These are phyloP conservation scores for Diaperis boleti DNA, from an alignment of 2,888 invertebrate species.

Conservation along the genomic window DNA sequence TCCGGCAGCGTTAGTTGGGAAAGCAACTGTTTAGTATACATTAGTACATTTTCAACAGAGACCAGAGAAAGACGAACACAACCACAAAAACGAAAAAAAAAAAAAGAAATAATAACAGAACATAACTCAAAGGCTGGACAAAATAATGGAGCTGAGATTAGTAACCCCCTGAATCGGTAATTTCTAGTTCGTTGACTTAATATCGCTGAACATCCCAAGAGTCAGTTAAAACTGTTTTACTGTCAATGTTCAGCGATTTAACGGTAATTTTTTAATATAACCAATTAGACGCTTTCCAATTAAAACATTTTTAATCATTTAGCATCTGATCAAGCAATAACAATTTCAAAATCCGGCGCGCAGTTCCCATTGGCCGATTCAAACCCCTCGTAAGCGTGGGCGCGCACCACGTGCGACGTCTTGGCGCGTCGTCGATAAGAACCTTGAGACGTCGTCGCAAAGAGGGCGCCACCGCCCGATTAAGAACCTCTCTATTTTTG, in stretches of 20 bases:
- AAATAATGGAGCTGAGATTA: no score
- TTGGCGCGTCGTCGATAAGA: conserved; percentile 43
- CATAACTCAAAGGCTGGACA: no score
- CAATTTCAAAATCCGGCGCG: conserved; percentile 1
- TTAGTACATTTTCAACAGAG: conserved; percentile 52
- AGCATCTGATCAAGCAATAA: no score
- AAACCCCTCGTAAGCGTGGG: conserved; percentile 1
- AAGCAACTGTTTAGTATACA: conserved; percentile 64
- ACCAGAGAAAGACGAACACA: conserved; percentile 34
- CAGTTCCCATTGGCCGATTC: not conserved
- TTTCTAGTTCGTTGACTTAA: no score
- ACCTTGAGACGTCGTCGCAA: conserved; percentile 55
- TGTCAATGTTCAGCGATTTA: no score
- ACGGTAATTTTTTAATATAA: no score
- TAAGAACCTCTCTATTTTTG: conserved; percentile 23
- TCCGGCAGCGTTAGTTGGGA: conserved; percentile 67
- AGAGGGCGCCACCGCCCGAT: conserved; percentile 55
- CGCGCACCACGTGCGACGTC: conserved; percentile 38
- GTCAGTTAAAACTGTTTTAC: no score
- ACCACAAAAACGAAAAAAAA: conserved; percentile 28
- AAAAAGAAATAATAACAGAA: not conserved
- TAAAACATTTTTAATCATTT: no score
- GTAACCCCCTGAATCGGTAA: no score
- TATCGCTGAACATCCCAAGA: no score
- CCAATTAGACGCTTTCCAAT: no score